Evolutionary conservation across 2,888 invertebrate species (phyloP).

Genomic region (Agriopis leucophaearia): DNA sequence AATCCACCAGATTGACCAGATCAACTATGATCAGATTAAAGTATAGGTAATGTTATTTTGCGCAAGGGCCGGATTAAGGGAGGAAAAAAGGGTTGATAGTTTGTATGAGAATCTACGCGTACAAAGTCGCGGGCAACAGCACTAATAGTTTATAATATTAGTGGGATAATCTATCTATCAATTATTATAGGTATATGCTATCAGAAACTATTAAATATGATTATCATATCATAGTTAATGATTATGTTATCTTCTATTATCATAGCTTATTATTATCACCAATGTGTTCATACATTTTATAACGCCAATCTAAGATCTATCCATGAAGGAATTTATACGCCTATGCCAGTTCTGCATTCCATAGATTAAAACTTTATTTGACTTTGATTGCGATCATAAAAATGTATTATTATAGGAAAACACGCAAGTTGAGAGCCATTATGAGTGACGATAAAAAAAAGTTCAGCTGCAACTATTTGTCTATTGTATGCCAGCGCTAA

Average conservation of each 20-base stretch:
- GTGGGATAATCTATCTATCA: background rate
- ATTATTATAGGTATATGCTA: background rate
- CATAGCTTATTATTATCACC: slow-evolving; percentile 7
- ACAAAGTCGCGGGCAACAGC: too few relatives aligned
- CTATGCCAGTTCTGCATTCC: background rate
- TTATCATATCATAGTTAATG: background rate
- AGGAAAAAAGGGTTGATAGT: too few relatives aligned
- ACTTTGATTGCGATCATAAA: slow-evolving; percentile 8
- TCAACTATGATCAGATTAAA: too few relatives aligned
- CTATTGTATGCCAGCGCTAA: too few relatives aligned
- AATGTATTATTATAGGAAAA: background rate
- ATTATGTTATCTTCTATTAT: background rate
- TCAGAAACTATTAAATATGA: background rate
- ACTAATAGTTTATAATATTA: background rate
- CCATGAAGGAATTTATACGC: background rate
- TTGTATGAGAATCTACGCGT: too few relatives aligned
- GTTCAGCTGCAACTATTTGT: too few relatives aligned
- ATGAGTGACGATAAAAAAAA: too few relatives aligned
- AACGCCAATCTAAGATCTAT: background rate
- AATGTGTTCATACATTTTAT: background rate
- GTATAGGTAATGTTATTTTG: too few relatives aligned
- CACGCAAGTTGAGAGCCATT: too few relatives aligned
- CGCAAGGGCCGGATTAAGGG: too few relatives aligned
- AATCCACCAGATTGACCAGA: too few relatives aligned
- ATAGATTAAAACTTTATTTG: slow-evolving; percentile 11